Conservation (phyloP, 1,140 invertebrate genomes). For the Penaeus chinensis region DNA sequence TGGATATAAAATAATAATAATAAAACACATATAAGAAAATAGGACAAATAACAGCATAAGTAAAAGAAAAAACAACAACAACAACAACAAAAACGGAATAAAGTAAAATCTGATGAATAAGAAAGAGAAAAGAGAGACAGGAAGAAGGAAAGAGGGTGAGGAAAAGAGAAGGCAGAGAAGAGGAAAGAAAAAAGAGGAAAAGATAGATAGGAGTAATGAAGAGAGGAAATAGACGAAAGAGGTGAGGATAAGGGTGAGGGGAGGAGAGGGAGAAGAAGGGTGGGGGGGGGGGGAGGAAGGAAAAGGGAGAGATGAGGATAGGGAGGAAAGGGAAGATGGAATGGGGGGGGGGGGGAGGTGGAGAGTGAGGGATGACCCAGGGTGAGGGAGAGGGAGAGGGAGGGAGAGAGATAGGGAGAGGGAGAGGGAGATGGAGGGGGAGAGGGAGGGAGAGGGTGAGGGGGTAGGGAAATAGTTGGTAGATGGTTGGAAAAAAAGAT, state of each 20-base stretch:
- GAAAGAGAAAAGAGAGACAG: no score
- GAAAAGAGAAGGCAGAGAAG: not conserved
- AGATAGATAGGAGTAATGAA: not conserved
- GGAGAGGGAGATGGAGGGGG: not conserved
- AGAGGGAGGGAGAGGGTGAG: not conserved
- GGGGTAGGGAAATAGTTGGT: not conserved
- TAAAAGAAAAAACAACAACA: not conserved
- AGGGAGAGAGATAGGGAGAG: not conserved
- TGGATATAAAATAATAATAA: no score
- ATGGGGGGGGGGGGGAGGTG: not conserved
- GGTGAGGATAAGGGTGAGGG: no score
- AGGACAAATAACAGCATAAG: not conserved
- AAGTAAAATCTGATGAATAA: not conserved
- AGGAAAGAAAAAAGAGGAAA: not conserved
- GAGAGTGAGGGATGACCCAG: not conserved
- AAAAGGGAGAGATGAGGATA: not conserved
- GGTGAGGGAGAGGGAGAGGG: not conserved
- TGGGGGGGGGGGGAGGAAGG: not conserved
- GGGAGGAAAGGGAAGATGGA: not conserved
- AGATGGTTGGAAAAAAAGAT: constrained; percentile 9
- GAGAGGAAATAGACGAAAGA: not conserved
- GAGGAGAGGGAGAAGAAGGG: not conserved
- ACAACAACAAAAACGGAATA: not conserved
- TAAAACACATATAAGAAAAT: no score
- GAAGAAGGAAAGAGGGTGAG: not conserved